Conservation (phyloP, 2,797 vertebrate species). For the Clarias pachynema region DNA sequence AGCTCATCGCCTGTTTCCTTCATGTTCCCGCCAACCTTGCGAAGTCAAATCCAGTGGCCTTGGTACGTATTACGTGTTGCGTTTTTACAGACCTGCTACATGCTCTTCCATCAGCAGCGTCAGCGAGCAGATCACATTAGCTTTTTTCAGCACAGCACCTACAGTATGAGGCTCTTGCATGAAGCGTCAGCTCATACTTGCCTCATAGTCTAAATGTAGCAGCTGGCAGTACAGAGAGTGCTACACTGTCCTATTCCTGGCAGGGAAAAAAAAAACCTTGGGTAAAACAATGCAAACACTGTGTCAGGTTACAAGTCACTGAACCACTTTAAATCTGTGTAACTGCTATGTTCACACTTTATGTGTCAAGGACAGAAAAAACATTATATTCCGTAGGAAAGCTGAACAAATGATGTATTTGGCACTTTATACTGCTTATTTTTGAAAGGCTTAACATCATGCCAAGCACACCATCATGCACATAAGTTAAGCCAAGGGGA, state of each 20-base stretch:
- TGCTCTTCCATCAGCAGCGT: slow-evolving; percentile 56
- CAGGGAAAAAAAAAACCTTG: not conserved
- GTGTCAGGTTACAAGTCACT: slow-evolving; percentile 5
- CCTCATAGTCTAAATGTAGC: slow-evolving; percentile 45
- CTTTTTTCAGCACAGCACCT: slow-evolving; percentile 38
- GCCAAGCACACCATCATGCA: not conserved
- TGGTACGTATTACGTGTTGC: slow-evolving; percentile 75
- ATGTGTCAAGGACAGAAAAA: not conserved
- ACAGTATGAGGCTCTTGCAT: slow-evolving; percentile 44
- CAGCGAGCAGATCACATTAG: slow-evolving; percentile 31
- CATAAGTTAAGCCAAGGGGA: not conserved
- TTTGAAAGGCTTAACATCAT: not conserved
- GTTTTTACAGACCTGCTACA: slow-evolving; percentile 35
- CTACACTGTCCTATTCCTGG: slow-evolving; percentile 48
- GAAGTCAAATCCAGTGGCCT: slow-evolving; percentile 88
- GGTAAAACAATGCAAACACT: slow-evolving; percentile 29
- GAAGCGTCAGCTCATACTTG: slow-evolving; percentile 52
- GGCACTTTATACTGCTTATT: not conserved
- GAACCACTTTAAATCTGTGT: slow-evolving; percentile 9
- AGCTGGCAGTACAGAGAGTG: slow-evolving; percentile 30
- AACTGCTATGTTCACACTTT: not conserved
- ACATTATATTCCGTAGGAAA: not conserved
- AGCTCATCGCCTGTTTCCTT: slow-evolving; percentile 88
- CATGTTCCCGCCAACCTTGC: slow-evolving; percentile 85
- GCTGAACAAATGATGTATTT: not conserved